These are phyloP conservation scores for Drosophila rubida DNA, from an alignment of 2,888 invertebrate species.

Conservation along the genomic window DNA sequence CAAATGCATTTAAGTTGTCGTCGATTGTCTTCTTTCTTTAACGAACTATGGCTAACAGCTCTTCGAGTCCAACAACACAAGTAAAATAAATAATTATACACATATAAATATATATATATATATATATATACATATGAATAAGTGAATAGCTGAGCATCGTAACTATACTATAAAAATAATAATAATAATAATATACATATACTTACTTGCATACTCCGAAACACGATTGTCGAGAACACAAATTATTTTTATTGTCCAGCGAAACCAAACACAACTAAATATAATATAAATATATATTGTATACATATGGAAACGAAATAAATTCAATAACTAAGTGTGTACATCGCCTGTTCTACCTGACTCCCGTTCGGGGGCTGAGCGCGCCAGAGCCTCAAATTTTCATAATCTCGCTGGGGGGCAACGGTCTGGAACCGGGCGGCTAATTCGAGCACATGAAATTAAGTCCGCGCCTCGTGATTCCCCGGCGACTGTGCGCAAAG, in stretches of 20 bases:
- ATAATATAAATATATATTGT: too few relatives aligned
- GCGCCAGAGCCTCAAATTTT: constrained; percentile 22
- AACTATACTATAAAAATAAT: constrained; percentile 21
- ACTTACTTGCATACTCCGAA: constrained; percentile 16
- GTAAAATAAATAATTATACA: constrained; percentile 11
- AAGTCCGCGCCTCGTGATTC: neutral
- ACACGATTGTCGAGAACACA: constrained; percentile 24
- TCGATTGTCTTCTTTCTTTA: constrained; percentile 7
- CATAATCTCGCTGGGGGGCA: neutral
- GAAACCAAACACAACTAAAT: too few relatives aligned
- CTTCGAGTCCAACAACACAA: constrained; percentile 22
- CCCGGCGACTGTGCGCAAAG: constrained; percentile 1
- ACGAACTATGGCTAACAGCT: constrained; percentile 16
- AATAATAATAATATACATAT: neutral
- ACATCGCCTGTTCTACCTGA: too few relatives aligned
- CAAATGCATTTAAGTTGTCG: constrained; percentile 61
- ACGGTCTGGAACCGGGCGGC: constrained; percentile 5
- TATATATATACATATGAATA: constrained; percentile 25
- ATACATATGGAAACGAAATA: constrained; percentile 57
- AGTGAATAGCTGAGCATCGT: constrained; percentile 21
- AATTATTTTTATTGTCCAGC: constrained; percentile 72
- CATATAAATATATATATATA: constrained; percentile 23
- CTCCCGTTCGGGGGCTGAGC: too few relatives aligned
- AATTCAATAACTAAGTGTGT: constrained; percentile 68
- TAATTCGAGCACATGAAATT: neutral